Conservation (phyloP, 2,797 vertebrate genomes). For the Cottoperca gobio region DNA sequence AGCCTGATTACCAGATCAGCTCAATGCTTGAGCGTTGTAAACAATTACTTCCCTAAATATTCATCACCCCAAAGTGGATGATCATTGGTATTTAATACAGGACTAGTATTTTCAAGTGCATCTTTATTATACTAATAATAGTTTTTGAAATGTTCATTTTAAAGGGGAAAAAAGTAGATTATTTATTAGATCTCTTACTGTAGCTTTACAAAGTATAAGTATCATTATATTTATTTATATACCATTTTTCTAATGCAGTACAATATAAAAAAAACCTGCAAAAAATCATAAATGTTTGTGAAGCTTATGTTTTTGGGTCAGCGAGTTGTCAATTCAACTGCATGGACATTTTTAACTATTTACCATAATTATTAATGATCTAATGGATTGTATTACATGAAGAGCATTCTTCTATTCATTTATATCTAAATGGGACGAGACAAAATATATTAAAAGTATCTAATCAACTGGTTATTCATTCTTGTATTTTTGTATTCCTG, state of each 20-base stretch:
- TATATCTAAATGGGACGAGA: not conserved
- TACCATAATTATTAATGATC: not conserved
- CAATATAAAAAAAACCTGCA: not conserved
- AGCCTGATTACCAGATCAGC: constrained; percentile 99
- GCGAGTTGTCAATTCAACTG: not conserved
- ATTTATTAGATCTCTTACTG: constrained; percentile 6
- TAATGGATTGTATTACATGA: not conserved
- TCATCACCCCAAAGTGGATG: constrained; percentile 95
- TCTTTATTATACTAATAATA: constrained; percentile 90
- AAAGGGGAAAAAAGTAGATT: constrained; percentile 16
- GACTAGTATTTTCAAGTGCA: constrained; percentile 90
- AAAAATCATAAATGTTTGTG: not conserved
- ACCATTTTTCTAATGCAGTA: not conserved
- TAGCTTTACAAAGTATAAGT: constrained; percentile 3
- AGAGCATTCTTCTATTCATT: not conserved
- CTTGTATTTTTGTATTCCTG: not conserved
- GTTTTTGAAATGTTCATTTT: constrained; percentile 83
- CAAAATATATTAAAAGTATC: not conserved
- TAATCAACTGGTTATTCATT: not conserved
- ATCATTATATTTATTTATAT: constrained; percentile 6
- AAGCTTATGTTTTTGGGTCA: not conserved
- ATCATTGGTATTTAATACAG: constrained; percentile 90
- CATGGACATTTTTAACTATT: not conserved
- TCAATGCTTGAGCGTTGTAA: constrained; percentile 99
- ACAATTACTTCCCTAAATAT: constrained; percentile 99